A percentile compares a stretch with the other conserved stretches of the same genome.
Evolutionary conservation across 2,113 vertebrate genomes (phyloP).

Genomic region (Oreocharis arfaki): DNA sequence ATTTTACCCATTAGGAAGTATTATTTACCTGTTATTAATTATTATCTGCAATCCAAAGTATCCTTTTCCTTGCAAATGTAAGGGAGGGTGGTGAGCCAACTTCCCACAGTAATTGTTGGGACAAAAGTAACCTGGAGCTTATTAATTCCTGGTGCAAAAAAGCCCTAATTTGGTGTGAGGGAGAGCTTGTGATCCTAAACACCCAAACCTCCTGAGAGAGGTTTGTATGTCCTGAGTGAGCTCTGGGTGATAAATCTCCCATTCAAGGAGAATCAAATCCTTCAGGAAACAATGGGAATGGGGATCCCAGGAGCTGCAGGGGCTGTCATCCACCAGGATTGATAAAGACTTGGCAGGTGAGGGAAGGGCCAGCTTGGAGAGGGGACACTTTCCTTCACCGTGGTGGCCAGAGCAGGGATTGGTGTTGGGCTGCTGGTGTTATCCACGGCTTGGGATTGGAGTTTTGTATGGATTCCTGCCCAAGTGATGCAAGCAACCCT

Average conservation of each 20-base stretch:
- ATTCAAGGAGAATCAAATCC: not conserved
- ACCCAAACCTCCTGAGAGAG: not conserved
- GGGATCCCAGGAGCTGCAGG: not conserved
- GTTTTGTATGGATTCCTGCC: not conserved
- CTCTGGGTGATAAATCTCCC: not conserved
- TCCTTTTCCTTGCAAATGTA: not conserved
- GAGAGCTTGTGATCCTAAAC: not conserved
- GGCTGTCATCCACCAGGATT: not conserved
- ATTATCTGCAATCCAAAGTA: not conserved
- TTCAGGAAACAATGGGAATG: not conserved
- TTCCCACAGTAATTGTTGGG: not conserved
- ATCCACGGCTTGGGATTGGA: not conserved
- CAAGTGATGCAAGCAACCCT: fast-evolving
- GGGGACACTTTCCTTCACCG: not conserved
- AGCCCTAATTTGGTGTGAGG: not conserved
- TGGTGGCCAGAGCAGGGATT: not conserved
- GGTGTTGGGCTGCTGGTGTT: not conserved
- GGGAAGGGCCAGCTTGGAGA: not conserved
- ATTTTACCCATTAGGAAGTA: not conserved
- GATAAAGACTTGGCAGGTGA: not conserved
- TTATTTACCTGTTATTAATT: not conserved
- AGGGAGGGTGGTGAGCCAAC: not conserved
- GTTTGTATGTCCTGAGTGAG: not conserved
- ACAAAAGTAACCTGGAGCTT: not conserved
- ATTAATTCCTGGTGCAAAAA: not conserved